Evolutionary conservation across 1,140 invertebrate genomes (phyloP).

Genomic region (Conus betulinus): DNA sequence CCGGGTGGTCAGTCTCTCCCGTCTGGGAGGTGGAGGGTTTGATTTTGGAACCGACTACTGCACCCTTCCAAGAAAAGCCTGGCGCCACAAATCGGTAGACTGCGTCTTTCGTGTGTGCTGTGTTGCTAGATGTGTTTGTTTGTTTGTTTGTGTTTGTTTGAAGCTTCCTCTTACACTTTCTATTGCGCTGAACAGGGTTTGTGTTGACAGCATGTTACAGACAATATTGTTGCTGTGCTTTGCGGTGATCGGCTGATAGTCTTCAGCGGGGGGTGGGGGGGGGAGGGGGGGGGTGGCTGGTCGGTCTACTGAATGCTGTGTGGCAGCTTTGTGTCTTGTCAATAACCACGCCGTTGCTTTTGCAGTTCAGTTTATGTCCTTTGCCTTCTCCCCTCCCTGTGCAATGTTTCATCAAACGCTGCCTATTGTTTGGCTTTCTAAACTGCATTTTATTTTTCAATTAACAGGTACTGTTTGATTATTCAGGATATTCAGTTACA

Average conservation of each 20-base stretch:
- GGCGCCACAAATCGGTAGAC: slow-evolving; percentile 29
- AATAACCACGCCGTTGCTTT: too few species aligned
- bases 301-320: too few species aligned
- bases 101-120: neutral
- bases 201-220: neutral
- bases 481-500: too few species aligned
- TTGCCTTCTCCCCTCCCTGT: too few species aligned
- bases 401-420: too few species aligned
- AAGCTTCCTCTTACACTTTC: neutral
- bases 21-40: slow-evolving; percentile 62
- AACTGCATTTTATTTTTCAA: too few species aligned
- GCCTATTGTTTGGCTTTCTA: too few species aligned
- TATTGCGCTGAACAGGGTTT: neutral
- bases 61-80: slow-evolving; percentile 20
- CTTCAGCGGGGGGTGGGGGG: too few species aligned
- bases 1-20: slow-evolving; percentile 58
- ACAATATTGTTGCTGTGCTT: neutral
- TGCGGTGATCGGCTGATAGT: neutral
- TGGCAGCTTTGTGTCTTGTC: too few species aligned
- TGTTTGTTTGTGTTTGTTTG: neutral
- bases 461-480: too few species aligned
- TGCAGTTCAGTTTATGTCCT: too few species aligned
- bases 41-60: slow-evolving; percentile 60
- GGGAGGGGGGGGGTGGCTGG: too few species aligned
- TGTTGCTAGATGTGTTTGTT: neutral